These are phyloP conservation scores for Araneus ventricosus DNA, from an alignment of 1,140 invertebrate species.

Conservation along the genomic window DNA sequence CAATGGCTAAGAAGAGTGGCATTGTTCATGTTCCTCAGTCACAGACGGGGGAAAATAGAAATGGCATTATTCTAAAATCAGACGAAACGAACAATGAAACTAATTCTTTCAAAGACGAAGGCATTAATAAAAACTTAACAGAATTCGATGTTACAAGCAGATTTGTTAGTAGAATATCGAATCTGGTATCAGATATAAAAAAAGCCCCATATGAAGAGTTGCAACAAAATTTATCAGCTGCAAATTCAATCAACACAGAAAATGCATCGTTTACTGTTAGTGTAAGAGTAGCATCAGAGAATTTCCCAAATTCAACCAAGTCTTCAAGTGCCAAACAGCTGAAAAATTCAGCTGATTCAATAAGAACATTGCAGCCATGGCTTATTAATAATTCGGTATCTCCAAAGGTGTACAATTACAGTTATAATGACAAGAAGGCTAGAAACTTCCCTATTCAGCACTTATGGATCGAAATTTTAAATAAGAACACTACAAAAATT, in stretches of 20 bases:
- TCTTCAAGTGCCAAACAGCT: background rate
- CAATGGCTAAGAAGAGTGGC: no score
- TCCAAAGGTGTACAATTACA: background rate
- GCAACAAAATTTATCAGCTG: background rate
- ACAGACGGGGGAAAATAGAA: no score
- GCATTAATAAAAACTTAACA: background rate
- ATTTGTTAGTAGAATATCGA: conserved; percentile 34
- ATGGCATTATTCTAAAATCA: background rate
- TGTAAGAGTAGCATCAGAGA: background rate
- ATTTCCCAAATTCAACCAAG: background rate
- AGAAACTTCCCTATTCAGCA: background rate
- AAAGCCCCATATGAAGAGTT: background rate
- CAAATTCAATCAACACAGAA: background rate
- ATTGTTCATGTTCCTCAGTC: no score
- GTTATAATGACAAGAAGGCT: background rate
- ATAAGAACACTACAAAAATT: background rate
- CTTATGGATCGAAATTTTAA: background rate
- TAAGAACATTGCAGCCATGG: background rate
- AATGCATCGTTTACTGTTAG: background rate
- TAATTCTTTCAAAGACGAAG: background rate
- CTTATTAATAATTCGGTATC: background rate
- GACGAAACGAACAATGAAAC: background rate
- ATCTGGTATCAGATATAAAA: conserved; percentile 17
- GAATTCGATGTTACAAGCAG: conserved; percentile 19
- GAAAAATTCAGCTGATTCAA: background rate